Base-by-base conservation (phyloP, 2,113 vertebrate genomes). In the Pomatostomus ruficeps region DNA sequence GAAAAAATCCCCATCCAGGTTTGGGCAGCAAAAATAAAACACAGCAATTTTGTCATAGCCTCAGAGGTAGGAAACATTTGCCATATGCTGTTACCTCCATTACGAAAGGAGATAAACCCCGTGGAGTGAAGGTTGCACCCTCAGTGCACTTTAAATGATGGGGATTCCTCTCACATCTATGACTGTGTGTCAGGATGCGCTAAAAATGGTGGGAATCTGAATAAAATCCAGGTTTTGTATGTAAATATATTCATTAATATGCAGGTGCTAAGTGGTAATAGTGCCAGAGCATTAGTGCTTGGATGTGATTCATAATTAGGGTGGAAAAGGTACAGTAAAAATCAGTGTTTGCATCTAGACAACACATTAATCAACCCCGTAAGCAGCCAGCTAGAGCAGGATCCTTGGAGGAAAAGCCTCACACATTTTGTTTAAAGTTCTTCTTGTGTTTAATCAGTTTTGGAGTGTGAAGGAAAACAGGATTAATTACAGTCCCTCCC, bases 381-480 rank as follows among this genome's bases (percentile, higher is more conserved):
- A 90, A 95, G 68, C 75, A 96, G 91, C 36, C 85, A 91, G 66
- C 66, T 49, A 84, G 55, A 75, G 70, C 0, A 1, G 57, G 78
- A 85, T 93, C 93, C 91, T 89, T 73, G 54, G 81, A 97, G 92
- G 61, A 97, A 81, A 85, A 89, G 38, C 40, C 73, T 93, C 85
- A 58, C 45, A 84, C 81, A 62, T 73, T 92, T 93, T 90, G 88
- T 80, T 91, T 94, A 94, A 94, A 97, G 91, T 92, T 93, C 65
- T 92, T 65, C 67, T 61, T 7, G 1, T 82, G 65, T 95, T 96
- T 95, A 97, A 97, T 97, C 91, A 91, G 85, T 97, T 96, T 95
- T 61, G 76, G 81, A 96, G 83, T 24, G 76, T 89, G 81, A 74
- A 88, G 65, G 88, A 63, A 93, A 95, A 94, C n/a, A 33, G 89